Percentiles rank a stretch among this genome's conserved stretches.
Conservation (phyloP, 2,888 invertebrate genomes). For the Caenorhabditis sulstoni region DNA sequence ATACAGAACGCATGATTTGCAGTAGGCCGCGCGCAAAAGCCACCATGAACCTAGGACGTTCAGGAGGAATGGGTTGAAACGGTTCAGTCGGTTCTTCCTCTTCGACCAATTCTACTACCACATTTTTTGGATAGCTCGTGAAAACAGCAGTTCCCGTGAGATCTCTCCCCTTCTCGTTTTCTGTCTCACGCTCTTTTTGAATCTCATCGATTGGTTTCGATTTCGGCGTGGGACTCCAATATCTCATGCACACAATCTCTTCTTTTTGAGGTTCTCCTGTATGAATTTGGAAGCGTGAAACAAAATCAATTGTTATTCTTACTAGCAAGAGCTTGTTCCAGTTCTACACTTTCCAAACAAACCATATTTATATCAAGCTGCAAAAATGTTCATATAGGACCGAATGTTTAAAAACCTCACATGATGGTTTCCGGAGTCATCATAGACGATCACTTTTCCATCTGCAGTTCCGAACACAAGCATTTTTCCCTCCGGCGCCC, state of each 20-base stretch:
- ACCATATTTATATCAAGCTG: conserved; percentile 88
- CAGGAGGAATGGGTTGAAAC: conserved; percentile 32
- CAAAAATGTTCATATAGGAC: conserved; percentile 63
- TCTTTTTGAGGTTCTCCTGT: conserved; percentile 62
- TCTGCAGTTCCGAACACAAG: conserved; percentile 91
- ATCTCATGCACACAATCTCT: conserved; percentile 61
- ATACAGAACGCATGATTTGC: conserved; percentile 91
- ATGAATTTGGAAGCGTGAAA: no score
- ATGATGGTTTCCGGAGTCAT: conserved; percentile 88
- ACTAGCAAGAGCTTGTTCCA: conserved; percentile 81
- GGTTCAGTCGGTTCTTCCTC: conserved; percentile 16
- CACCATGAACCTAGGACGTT: conserved; percentile 86
- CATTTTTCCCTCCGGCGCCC: conserved; percentile 95
- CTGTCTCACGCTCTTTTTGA: conserved; percentile 6
- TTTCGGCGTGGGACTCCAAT: conserved; percentile 57
- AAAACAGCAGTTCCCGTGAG: conserved; percentile 18
- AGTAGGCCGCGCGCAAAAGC: conserved; percentile 91
- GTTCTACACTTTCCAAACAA: conserved; percentile 81
- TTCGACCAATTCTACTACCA: background rate
- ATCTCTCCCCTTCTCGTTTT: conserved; percentile 11
- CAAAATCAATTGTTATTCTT: background rate
- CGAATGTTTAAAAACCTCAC: conserved; percentile 80
- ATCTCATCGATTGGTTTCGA: conserved; percentile 34
- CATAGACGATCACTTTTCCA: conserved; percentile 95
- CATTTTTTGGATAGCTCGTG: conserved; percentile 12